Conservation (phyloP, 2,797 vertebrate genomes). For the Chaunax sp. region DNA sequence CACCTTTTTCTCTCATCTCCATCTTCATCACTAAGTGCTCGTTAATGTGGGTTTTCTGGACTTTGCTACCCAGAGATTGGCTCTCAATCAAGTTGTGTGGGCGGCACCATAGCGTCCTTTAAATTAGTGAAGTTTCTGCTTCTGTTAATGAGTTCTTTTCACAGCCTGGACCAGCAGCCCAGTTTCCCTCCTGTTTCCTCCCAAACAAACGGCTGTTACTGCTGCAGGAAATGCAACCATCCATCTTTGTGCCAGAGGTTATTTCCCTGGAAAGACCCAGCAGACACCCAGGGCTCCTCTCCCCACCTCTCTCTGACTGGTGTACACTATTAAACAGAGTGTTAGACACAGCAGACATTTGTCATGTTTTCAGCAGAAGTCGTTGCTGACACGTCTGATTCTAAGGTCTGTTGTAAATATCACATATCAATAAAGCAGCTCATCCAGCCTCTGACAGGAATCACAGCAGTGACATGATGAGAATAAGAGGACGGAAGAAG, state of each 20-base stretch:
- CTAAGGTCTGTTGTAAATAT: neutral
- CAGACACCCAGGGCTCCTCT: slow-evolving; percentile 33
- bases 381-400: slow-evolving; percentile 21
- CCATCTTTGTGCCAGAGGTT: slow-evolving; percentile 72
- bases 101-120: slow-evolving; percentile 30
- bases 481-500: slow-evolving; percentile 25
- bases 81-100: slow-evolving; percentile 46
- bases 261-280: slow-evolving; percentile 63
- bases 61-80: slow-evolving; percentile 44
- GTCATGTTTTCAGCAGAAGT: slow-evolving; percentile 26
- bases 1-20: slow-evolving; percentile 25
- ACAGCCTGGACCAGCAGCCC: slow-evolving; percentile 47
- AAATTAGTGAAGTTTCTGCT: slow-evolving; percentile 62
- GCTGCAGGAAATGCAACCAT: slow-evolving; percentile 69
- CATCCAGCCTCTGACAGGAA: slow-evolving; percentile 29
- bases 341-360: slow-evolving; percentile 11
- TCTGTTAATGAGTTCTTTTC: slow-evolving; percentile 48
- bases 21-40: slow-evolving; percentile 2
- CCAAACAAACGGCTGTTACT: slow-evolving; percentile 62
- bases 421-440: too few relatives aligned
- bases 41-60: slow-evolving; percentile 7
- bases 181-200: slow-evolving; percentile 56
- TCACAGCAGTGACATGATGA: slow-evolving; percentile 32
- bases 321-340: slow-evolving; percentile 11
- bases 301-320: slow-evolving; percentile 21